Percentiles rank a stretch among this genome's conserved stretches.
These are phyloP conservation scores for Nomia melanderi DNA, from an alignment of 1,140 invertebrate genomes.

Conservation along the genomic window DNA sequence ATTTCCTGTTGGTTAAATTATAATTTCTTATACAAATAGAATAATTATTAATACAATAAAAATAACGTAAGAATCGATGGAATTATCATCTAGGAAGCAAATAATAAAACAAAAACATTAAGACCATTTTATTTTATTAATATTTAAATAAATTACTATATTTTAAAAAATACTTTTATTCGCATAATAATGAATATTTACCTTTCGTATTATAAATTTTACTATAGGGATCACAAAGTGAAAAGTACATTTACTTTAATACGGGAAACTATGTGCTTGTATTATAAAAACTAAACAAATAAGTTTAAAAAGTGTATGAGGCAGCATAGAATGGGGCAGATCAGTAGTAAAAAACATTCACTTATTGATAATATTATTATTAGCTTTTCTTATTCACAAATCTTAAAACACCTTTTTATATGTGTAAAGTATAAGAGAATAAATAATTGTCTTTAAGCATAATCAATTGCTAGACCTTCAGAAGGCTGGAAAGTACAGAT, in stretches of 20 bases:
- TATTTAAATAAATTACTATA: constrained; percentile 26
- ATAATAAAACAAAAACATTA: background rate
- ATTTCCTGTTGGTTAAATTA: background rate
- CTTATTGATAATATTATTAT: constrained; percentile 29
- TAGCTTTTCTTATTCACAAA: constrained; percentile 42
- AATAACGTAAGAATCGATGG: background rate
- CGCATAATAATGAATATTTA: background rate
- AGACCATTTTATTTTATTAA: background rate
- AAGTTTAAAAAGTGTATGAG: background rate
- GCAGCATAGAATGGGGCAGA: background rate
- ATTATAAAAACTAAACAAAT: constrained; percentile 4
- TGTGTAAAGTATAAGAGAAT: constrained; percentile 49
- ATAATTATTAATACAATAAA: background rate
- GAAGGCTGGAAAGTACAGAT: constrained; percentile 29
- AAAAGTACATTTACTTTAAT: constrained; percentile 7
- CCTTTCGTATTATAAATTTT: background rate
- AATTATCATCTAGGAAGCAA: background rate
- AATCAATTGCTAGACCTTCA: constrained; percentile 37
- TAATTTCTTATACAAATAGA: background rate
- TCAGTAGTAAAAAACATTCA: constrained; percentile 31
- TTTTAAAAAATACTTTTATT: constrained; percentile 17
- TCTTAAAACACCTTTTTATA: constrained; percentile 19
- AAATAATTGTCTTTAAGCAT: constrained; percentile 51
- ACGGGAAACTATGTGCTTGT: background rate
- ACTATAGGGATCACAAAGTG: background rate